Percentiles rank a stretch among this genome's conserved stretches.
Evolutionary conservation across 2,797 vertebrate genomes (phyloP).

Genomic region (Spinus olivaceus): DNA sequence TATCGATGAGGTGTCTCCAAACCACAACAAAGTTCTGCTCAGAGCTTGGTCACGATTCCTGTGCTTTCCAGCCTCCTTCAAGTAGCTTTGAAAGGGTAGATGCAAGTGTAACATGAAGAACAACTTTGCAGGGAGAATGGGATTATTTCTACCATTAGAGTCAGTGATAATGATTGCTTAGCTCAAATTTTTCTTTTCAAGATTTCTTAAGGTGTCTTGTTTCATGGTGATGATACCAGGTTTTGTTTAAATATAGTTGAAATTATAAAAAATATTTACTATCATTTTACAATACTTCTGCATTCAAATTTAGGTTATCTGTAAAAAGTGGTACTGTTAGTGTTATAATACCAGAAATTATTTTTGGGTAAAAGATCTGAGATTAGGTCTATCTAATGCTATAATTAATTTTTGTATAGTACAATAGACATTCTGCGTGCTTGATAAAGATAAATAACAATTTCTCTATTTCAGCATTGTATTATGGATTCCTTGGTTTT

Average conservation of each 20-base stretch:
- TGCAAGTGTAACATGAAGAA: neutral
- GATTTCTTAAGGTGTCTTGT: neutral
- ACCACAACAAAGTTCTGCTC: neutral
- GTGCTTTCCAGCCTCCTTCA: neutral
- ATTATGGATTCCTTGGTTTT: neutral
- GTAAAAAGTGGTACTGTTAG: neutral
- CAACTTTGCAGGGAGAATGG: neutral
- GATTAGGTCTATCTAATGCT: neutral
- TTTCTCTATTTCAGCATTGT: neutral
- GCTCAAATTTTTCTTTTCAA: neutral
- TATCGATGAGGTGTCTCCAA: neutral
- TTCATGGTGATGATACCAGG: neutral
- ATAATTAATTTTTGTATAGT: neutral
- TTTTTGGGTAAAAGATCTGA: neutral
- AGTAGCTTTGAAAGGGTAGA: neutral
- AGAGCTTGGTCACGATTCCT: neutral
- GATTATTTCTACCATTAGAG: neutral
- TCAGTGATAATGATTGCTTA: neutral
- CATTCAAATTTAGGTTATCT: neutral
- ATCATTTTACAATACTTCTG: neutral
- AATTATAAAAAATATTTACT: neutral
- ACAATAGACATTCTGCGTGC: neutral
- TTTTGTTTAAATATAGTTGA: neutral
- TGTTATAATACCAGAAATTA: neutral
- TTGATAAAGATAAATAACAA: neutral